Evolutionary conservation across 2,888 invertebrate genomes (phyloP).

Genomic region (Hymenopus coronatus): DNA sequence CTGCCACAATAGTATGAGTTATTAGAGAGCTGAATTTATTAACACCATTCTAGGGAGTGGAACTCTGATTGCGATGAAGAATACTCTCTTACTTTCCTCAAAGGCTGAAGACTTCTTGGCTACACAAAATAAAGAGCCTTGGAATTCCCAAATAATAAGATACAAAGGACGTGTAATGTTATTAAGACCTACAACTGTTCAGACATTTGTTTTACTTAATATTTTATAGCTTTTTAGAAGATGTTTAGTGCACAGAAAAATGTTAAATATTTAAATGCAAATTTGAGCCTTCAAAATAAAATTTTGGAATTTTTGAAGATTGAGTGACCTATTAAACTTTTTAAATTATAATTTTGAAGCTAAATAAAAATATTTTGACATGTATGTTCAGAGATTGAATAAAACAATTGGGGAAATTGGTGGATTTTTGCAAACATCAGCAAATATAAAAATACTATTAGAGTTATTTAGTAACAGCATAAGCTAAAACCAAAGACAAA

Average conservation of each 20-base stretch:
- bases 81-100: background rate
- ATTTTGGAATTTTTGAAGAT: background rate
- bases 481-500: background rate
- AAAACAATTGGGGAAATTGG: background rate
- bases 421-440: background rate
- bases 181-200: background rate
- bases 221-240: background rate
- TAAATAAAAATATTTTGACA: background rate
- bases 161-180: background rate
- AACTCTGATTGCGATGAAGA: background rate
- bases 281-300: background rate
- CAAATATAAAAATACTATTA: background rate
- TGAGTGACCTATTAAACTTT: background rate
- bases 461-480: background rate
- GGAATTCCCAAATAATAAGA: background rate
- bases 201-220: background rate
- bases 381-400: background rate
- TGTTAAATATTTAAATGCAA: background rate
- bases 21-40: background rate
- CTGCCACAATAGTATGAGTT: background rate
- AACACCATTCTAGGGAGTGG: background rate
- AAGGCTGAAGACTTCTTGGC: background rate
- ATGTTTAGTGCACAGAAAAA: background rate
- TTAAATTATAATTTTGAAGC: background rate
- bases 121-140: background rate